Conservation (phyloP, 2,113 vertebrate genomes). For the Tichodroma muraria region DNA sequence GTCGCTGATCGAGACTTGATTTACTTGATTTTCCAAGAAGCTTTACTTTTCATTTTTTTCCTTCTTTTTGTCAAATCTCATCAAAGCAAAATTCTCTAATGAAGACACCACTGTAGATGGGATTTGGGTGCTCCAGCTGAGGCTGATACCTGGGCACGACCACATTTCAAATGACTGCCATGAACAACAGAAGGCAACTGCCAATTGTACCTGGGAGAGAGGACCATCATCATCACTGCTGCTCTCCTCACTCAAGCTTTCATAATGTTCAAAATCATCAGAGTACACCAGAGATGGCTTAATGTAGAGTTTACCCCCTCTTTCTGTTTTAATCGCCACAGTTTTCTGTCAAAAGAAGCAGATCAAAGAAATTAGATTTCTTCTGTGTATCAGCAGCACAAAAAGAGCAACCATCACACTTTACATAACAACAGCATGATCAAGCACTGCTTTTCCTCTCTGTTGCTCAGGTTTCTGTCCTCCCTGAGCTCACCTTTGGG, state of each 20-base stretch:
- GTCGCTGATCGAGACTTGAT: neutral
- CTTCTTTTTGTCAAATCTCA: neutral
- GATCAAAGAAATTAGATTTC: neutral
- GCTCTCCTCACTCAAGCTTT: conserved; percentile 73
- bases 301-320: conserved; percentile 72
- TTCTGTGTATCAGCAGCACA: neutral
- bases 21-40: neutral
- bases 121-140: neutral
- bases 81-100: neutral
- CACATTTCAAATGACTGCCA: neutral
- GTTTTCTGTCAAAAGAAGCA: conserved; percentile 71
- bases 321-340: conserved; percentile 84
- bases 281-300: conserved; percentile 74
- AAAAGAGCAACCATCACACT: neutral
- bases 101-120: neutral
- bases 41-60: neutral
- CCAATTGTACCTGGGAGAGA: conserved; percentile 57
- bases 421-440: neutral
- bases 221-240: neutral
- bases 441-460: neutral
- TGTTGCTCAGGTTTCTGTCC: neutral
- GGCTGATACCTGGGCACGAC: fast-evolving
- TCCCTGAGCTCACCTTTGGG: neutral
- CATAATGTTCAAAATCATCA: conserved; percentile 81
- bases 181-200: neutral